These are phyloP conservation scores for Eupeodes luniger DNA, from an alignment of 2,888 invertebrate species.

Conservation along the genomic window DNA sequence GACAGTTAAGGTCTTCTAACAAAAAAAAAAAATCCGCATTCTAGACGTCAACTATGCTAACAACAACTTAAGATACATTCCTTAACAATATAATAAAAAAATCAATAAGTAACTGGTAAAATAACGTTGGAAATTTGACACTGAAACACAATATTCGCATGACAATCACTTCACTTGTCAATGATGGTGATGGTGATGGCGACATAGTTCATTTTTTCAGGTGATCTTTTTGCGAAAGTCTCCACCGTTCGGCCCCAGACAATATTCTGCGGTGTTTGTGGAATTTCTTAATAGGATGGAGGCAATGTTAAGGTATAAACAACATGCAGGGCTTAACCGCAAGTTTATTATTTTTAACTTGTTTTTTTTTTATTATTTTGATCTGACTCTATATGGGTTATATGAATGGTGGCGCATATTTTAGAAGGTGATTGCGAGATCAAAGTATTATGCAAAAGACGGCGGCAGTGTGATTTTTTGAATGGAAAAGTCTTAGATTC, in stretches of 20 bases:
- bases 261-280: conserved; percentile 59
- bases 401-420: conserved; percentile 6
- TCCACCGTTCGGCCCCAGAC: conserved; percentile 27
- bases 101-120: conserved; percentile 25
- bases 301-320: conserved; percentile 50
- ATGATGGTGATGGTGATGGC: conserved; percentile 15
- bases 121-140: conserved; percentile 56
- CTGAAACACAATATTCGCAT: conserved; percentile 61
- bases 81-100: neutral
- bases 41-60: conserved; percentile 7
- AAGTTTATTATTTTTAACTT: conserved; percentile 27
- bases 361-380: conserved; percentile 41
- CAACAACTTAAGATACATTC: conserved; percentile 11
- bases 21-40: conserved; percentile 32
- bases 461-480: conserved; percentile 29
- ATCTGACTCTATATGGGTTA: conserved; percentile 16
- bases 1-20: conserved; percentile 40
- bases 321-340: conserved; percentile 52
- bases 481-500: conserved; percentile 16
- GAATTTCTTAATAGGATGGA: conserved; percentile 62
- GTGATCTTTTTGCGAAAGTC: conserved; percentile 67
- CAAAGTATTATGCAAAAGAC: conserved; percentile 64
- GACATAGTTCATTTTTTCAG: conserved; percentile 60
- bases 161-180: neutral
- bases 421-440: conserved; percentile 43